A percentile compares a stretch with the other conserved stretches of the same genome.
Conservation (phyloP, 2,797 vertebrate genomes). For the Sebastes minor region DNA sequence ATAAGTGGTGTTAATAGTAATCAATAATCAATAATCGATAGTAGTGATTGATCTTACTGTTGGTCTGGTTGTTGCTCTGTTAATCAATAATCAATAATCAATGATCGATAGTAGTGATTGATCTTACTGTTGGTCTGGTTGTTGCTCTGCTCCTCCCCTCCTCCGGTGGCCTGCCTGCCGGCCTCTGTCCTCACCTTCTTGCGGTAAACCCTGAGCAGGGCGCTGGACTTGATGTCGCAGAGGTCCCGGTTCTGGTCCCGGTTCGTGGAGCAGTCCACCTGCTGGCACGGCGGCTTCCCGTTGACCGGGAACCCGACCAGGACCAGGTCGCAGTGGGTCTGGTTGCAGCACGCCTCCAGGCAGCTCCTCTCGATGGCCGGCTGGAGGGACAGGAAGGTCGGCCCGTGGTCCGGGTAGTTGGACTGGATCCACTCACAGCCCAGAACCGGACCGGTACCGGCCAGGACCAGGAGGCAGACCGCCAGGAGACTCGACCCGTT, state of each 20-base stretch:
- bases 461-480: slow-evolving; percentile 3
- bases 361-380: slow-evolving; percentile 12
- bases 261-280: slow-evolving; percentile 40
- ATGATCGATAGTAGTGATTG: too few species aligned
- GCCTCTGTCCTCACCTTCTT: neutral
- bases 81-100: too few species aligned
- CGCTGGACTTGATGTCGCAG: slow-evolving; percentile 31
- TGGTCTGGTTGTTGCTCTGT: too few species aligned
- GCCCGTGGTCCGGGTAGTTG: neutral
- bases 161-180: neutral
- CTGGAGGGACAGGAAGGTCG: neutral
- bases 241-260: neutral
- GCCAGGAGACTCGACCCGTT: neutral
- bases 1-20: too few species aligned
- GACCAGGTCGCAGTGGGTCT: slow-evolving; percentile 52
- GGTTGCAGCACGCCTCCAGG: slow-evolving; percentile 45
- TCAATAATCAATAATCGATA: too few species aligned
- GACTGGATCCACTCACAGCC: slow-evolving; percentile 51
- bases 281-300: slow-evolving; percentile 36
- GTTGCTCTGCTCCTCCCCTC: neutral
- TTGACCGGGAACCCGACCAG: slow-evolving; percentile 33
- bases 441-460: neutral
- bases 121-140: slow-evolving; percentile 25
- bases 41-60: too few species aligned
- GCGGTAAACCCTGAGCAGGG: slow-evolving; percentile 25